phyloP scores from a whole-genome alignment of 2,113 vertebrate species.

The Carassius auratus region DNA sequence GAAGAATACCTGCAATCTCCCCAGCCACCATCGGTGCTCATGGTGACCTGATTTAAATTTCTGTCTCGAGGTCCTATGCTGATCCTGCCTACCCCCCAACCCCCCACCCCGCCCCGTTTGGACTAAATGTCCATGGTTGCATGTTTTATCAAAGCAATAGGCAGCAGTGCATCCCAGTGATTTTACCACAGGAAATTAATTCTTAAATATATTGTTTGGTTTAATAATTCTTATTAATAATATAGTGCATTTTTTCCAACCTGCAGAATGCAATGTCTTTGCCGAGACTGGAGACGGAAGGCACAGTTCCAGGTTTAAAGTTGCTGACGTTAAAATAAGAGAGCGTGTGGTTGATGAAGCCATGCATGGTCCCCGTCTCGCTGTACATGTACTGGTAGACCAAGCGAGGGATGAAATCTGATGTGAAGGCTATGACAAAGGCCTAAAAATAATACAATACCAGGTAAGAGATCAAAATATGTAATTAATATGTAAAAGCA shows the following conservation, averaged over 20 bases:
- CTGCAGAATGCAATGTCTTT: constrained; percentile 86
- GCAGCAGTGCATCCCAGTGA: background rate
- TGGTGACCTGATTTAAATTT: constrained; percentile 72
- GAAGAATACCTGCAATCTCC: background rate
- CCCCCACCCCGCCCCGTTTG: too few relatives aligned
- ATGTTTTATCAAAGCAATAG: background rate
- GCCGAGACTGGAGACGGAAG: constrained; percentile 72
- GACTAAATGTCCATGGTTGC: background rate
- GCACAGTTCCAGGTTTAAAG: constrained; percentile 84
- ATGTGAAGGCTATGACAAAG: constrained; percentile 95
- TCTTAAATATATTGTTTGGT: background rate
- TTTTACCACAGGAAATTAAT: background rate
- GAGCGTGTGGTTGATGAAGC: constrained; percentile 95
- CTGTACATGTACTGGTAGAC: constrained; percentile 95
- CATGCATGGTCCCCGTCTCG: constrained; percentile 88
- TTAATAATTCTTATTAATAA: background rate
- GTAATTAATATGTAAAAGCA: background rate
- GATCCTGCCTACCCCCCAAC: constrained; percentile 56
- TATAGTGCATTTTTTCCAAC: constrained; percentile 69
- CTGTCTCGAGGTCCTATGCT: too few relatives aligned
- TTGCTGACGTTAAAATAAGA: constrained; percentile 95
- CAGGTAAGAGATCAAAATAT: background rate
- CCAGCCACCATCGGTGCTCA: constrained; percentile 74
- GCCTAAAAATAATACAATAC: constrained; percentile 74
- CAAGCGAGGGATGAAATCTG: constrained; percentile 94